Evolutionary conservation across 1,140 invertebrate genomes (phyloP), one percentile per base, ranked within the genome.

Genomic region (Aphaenogaster rudis): DNA sequence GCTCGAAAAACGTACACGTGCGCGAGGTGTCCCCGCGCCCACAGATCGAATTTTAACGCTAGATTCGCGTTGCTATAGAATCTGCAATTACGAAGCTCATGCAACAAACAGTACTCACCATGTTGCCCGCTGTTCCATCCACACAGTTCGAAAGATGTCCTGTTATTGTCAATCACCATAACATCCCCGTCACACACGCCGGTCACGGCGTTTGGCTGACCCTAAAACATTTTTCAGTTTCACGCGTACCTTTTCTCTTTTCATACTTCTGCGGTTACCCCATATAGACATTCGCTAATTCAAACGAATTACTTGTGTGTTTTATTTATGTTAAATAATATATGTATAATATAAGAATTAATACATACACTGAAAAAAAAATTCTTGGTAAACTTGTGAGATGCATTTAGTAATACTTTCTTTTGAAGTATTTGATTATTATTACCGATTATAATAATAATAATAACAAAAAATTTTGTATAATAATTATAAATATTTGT

Each of bases 41-140:
- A 7, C 1, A 17, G 13, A 63, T 36, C 39, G 11, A 54, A 78
- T 64, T 64, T 48, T 78, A 63, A 64, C 15, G 7, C 17, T 28
- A 2, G 50, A 45, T 45, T 76, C 54, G 36, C 33, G 36, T 1
- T 39, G 9, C 57, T 28, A 17, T 13, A 4, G 13, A 42, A 42
- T 36, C 1, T n/a, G 13, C 3, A 36, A n/a, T 21, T 28, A n/a
- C 4, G 5, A 28, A 17, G 2, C 15, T 9, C n/a, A 33, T 17
- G 9, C 5, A 59, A n/a, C 4, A 15, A 11, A 36, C 17, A 2
- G 8, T 74, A 78, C 90, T 96, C 93, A 98, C 98, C 95, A 90
- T 98, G 98, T 91, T 98, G 98, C 42, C 97, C 98, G 91, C 97
- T 98, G 91, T 98, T 98, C 93, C 97, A 97, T 5, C 98, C 98